phyloP scores from a whole-genome alignment of 2,797 vertebrate species.

The Paedocypris micromegethes region DNA sequence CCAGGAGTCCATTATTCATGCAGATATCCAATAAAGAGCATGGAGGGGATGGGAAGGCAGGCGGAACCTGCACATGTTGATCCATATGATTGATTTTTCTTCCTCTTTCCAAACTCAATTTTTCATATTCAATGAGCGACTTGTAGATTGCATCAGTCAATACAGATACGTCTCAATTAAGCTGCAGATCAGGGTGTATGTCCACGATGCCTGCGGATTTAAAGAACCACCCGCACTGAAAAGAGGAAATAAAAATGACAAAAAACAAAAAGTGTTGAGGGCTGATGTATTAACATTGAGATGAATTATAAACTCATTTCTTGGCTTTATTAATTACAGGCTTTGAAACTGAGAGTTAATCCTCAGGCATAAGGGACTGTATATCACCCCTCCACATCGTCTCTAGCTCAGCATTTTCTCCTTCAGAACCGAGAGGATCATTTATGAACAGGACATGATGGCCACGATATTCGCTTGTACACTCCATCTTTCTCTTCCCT shows the following conservation, averaged over 20 bases:
- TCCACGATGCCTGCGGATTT: constrained; percentile 1
- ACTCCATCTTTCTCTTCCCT: constrained; percentile 29
- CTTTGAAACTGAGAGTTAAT: constrained; percentile 31
- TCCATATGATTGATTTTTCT: constrained; percentile 72
- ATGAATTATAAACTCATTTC: constrained; percentile 37
- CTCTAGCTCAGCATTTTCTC: constrained; percentile 30
- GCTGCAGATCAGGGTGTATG: constrained; percentile 18
- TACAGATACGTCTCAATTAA: constrained; percentile 71
- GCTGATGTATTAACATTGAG: constrained; percentile 35
- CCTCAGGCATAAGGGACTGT: constrained; percentile 11
- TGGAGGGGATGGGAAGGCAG: constrained; percentile 31
- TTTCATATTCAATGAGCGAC: constrained; percentile 74
- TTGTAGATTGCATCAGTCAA: constrained; percentile 69
- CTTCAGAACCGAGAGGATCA: constrained; percentile 24
- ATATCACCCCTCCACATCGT: constrained; percentile 25
- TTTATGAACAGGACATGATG: constrained; percentile 44
- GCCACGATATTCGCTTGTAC: constrained; percentile 20
- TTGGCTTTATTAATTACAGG: constrained; percentile 32
- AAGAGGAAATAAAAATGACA: constrained; percentile 20
- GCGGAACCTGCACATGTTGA: constrained; percentile 60
- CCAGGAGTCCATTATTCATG: constrained; percentile 73
- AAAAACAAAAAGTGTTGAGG: constrained; percentile 22
- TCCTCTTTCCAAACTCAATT: constrained; percentile 60
- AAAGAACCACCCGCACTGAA: constrained; percentile 4
- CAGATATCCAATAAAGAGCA: constrained; percentile 68